phyloP scores from a whole-genome alignment of 1,140 invertebrate genomes.

The Halotydeus destructor region DNA sequence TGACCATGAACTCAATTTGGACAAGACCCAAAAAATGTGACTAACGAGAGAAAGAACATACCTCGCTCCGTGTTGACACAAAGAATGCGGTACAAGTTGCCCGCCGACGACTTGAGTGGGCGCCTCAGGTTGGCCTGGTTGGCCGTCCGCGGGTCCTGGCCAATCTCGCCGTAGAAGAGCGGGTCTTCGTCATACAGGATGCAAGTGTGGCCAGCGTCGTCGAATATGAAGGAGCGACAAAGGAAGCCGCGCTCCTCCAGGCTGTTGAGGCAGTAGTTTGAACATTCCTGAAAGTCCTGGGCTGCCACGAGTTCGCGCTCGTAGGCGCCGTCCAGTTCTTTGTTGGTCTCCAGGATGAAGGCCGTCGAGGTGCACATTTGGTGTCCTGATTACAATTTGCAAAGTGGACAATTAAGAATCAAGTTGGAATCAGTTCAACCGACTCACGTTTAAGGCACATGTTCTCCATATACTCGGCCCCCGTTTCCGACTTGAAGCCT shows the following conservation, averaged over 20 bases:
- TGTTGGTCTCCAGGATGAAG: constrained; percentile 18
- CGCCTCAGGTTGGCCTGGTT: constrained; percentile 22
- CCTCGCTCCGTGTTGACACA: constrained; percentile 21
- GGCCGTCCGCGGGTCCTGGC: neutral
- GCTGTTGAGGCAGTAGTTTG: constrained; percentile 15
- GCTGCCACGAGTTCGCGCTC: constrained; percentile 17
- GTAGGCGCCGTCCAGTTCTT: constrained; percentile 18
- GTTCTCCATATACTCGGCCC: constrained; percentile 72
- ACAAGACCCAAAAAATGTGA: too few relatives aligned
- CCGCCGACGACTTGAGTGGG: constrained; percentile 16
- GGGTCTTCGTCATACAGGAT: constrained; percentile 62
- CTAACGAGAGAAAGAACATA: constrained; percentile 12
- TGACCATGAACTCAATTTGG: neutral
- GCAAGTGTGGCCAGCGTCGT: constrained; percentile 58
- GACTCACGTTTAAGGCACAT: constrained; percentile 58
- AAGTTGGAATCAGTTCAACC: neutral
- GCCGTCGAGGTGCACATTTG: constrained; percentile 17
- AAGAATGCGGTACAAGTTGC: constrained; percentile 18
- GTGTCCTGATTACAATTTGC: neutral
- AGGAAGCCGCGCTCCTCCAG: constrained; percentile 18
- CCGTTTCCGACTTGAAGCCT: constrained; percentile 54
- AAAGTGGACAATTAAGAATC: neutral
- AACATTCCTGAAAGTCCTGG: constrained; percentile 18
- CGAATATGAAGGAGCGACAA: constrained; percentile 52
- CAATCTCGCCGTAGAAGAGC: constrained; percentile 3